Evolutionary conservation across 30 jellyfish, hydroid and myxozoan genomes (phyloP).

Genomic region (Aurelia aurita complex sp. Pacific): DNA sequence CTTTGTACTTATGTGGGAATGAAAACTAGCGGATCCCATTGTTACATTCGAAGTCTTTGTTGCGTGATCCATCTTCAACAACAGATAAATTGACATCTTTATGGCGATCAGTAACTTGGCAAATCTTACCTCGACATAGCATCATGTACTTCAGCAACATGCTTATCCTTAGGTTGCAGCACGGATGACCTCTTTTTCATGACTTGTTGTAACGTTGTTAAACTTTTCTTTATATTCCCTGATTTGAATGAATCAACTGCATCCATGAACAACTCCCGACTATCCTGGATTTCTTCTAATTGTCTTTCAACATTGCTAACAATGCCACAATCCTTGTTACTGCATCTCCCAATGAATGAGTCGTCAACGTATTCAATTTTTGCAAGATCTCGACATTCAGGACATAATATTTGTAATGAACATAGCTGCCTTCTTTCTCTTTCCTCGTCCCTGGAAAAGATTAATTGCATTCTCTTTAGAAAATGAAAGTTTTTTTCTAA

Average conservation of each 20-base stretch:
- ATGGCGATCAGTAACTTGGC: too few relatives aligned
- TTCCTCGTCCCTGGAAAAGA: slow-evolving; percentile 67
- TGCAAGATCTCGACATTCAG: slow-evolving; percentile 50
- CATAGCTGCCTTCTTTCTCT: slow-evolving; percentile 68
- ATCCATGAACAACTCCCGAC: slow-evolving; percentile 57
- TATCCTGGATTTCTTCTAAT: slow-evolving; percentile 42
- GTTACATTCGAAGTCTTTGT: too few relatives aligned
- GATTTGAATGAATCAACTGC: slow-evolving; percentile 61
- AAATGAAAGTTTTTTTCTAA: too few relatives aligned
- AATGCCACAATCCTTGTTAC: slow-evolving; percentile 48
- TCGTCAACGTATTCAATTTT: slow-evolving; percentile 34
- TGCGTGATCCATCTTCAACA: too few relatives aligned
- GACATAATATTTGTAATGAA: slow-evolving; percentile 49
- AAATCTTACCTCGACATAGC: slow-evolving; percentile 61
- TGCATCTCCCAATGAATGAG: slow-evolving; percentile 50
- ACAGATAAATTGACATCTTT: too few relatives aligned
- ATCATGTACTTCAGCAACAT: slow-evolving; percentile 76
- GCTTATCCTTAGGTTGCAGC: slow-evolving; percentile 38
- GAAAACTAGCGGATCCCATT: too few relatives aligned
- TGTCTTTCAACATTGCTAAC: slow-evolving; percentile 26
- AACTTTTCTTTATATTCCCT: slow-evolving; percentile 60
- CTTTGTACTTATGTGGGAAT: too few relatives aligned
- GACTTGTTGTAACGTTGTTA: slow-evolving; percentile 44
- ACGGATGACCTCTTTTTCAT: slow-evolving; percentile 57
- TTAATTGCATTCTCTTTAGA: too few relatives aligned